These are phyloP conservation scores for Myotis brandtii DNA, from an alignment of 2,113 vertebrate genomes.

Conservation along the genomic window DNA sequence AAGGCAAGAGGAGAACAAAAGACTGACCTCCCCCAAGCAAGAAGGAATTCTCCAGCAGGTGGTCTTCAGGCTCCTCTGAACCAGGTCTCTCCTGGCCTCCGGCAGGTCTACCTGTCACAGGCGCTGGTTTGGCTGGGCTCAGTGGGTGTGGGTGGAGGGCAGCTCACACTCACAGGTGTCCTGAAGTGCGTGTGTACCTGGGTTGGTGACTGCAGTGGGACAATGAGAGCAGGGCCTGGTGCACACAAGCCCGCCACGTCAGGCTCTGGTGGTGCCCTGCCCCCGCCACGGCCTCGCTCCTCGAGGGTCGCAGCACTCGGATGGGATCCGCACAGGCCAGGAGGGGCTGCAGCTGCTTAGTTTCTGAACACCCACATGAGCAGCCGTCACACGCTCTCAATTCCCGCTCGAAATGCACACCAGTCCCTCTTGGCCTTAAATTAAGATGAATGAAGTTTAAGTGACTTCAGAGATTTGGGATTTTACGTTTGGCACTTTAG, in stretches of 20 bases:
- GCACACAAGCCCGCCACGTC: rapidly evolving
- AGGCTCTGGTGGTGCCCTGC: no score
- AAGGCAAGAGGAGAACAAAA: not conserved
- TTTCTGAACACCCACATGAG: not conserved
- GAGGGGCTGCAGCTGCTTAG: not conserved
- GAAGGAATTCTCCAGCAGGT: no score
- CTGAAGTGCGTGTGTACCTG: not conserved
- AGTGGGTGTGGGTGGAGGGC: not conserved
- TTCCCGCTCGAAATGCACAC: not conserved
- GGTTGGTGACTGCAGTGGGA: not conserved
- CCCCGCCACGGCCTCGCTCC: rapidly evolving
- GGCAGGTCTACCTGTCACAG: not conserved
- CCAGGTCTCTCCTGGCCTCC: not conserved
- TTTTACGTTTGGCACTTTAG: not conserved
- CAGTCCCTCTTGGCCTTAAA: rapidly evolving
- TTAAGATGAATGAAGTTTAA: not conserved
- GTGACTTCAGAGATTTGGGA: not conserved
- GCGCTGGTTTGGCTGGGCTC: not conserved
- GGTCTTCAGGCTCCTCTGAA: no score
- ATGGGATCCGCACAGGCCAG: rapidly evolving
- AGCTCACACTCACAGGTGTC: not conserved
- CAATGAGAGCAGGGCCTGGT: not conserved
- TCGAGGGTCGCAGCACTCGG: rapidly evolving
- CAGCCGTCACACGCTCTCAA: rapidly evolving
- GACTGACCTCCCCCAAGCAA: not conserved